Percentiles rank a stretch among this genome's conserved stretches.
Conservation (phyloP, 1,140 invertebrate genomes). For the Drosophila sproati region DNA sequence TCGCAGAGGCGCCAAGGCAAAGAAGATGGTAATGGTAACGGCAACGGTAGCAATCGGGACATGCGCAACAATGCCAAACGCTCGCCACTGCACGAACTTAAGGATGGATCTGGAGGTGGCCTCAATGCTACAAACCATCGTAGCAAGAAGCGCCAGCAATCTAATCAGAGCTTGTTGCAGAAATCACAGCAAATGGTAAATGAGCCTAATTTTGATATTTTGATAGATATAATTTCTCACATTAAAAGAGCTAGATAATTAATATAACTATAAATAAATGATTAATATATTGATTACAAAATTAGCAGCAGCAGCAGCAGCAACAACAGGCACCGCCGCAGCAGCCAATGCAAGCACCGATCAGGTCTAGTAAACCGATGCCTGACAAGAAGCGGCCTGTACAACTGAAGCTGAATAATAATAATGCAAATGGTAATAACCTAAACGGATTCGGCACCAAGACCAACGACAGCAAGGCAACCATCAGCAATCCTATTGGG, state of each 20-base stretch:
- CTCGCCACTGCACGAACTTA: conserved; percentile 72
- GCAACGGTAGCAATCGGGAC: conserved; percentile 35
- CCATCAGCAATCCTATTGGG: neutral
- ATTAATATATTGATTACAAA: conserved; percentile 13
- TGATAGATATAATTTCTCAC: neutral
- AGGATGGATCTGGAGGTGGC: conserved; percentile 41
- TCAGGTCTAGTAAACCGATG: conserved; percentile 36
- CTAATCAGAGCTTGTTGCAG: conserved; percentile 32
- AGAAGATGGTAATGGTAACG: conserved; percentile 47
- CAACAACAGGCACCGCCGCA: conserved; percentile 8
- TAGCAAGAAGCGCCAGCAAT: conserved; percentile 61
- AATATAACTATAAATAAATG: neutral
- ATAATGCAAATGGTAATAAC: conserved; percentile 18
- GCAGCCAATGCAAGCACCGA: conserved; percentile 24
- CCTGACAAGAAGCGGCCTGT: conserved; percentile 58
- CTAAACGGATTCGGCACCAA: conserved; percentile 25
- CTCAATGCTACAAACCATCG: conserved; percentile 49
- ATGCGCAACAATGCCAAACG: conserved; percentile 59
- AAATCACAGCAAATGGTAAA: conserved; percentile 45
- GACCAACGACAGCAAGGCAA: conserved; percentile 27
- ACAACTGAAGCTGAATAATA: conserved; percentile 39
- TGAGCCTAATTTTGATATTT: neutral
- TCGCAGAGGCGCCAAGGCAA: conserved; percentile 54
- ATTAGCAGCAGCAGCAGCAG: conserved; percentile 23
- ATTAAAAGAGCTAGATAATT: no score